phyloP scores from a whole-genome alignment of 2,888 invertebrate species.

The Tetropium fuscum region DNA sequence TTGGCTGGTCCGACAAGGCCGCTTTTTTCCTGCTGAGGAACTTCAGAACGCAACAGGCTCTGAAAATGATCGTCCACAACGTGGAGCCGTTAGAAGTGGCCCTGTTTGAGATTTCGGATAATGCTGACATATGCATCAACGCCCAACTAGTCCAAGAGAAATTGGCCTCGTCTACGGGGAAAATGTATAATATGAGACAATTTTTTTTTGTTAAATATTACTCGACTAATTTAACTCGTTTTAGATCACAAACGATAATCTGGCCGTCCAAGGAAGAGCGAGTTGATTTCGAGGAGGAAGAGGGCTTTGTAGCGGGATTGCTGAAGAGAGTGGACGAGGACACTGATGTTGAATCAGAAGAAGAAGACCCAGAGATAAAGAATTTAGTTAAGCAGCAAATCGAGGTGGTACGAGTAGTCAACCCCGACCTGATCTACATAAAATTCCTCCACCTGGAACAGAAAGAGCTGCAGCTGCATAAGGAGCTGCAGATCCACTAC shows the following conservation, averaged over 20 bases:
- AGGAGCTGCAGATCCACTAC: constrained; percentile 52
- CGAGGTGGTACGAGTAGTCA: constrained; percentile 52
- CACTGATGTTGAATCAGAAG: constrained; percentile 42
- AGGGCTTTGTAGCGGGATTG: constrained; percentile 41
- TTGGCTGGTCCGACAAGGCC: constrained; percentile 61
- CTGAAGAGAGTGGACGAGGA: constrained; percentile 46
- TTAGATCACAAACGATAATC: constrained; percentile 62
- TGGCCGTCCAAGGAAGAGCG: constrained; percentile 60
- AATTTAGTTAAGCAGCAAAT: constrained; percentile 45
- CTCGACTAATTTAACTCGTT: no score
- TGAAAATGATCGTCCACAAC: constrained; percentile 63
- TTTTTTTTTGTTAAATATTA: constrained; percentile 9
- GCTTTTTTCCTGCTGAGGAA: constrained; percentile 61
- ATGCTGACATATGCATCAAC: constrained; percentile 68
- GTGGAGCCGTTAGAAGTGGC: constrained; percentile 60
- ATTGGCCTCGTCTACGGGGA: constrained; percentile 68
- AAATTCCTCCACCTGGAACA: constrained; percentile 62
- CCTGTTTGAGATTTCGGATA: constrained; percentile 60
- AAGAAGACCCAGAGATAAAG: constrained; percentile 38
- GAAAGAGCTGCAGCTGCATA: constrained; percentile 42
- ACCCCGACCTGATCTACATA: constrained; percentile 57
- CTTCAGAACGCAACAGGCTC: constrained; percentile 54
- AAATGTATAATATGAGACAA: constrained; percentile 61
- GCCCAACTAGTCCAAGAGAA: constrained; percentile 67
- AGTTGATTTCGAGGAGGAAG: constrained; percentile 35